Evolutionary conservation across 2,113 vertebrate species (phyloP).

Genomic region (Nothobranchius furzeri): DNA sequence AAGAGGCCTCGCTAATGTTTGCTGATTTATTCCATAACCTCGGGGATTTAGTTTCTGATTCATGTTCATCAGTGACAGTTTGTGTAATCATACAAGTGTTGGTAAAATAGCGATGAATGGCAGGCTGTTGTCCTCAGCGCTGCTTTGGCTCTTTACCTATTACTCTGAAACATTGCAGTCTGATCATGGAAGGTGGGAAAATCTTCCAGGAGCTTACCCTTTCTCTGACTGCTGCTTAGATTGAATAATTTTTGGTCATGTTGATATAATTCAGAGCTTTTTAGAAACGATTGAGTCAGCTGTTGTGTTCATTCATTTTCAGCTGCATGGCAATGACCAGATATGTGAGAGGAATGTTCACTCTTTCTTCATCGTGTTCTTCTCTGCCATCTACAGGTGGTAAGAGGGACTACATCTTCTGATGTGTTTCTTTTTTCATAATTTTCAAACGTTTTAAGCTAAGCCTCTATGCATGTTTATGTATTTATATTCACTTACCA

Average conservation of each 20-base stretch:
- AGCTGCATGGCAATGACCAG: conserved; percentile 28
- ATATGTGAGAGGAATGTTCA: conserved; percentile 25
- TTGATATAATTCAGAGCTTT: conserved; percentile 24
- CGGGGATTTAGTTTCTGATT: conserved; percentile 60
- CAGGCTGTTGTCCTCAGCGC: conserved; percentile 58
- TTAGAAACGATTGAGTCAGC: conserved; percentile 16
- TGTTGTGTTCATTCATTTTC: conserved; percentile 19
- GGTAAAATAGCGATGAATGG: conserved; percentile 74
- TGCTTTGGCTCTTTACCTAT: conserved; percentile 56
- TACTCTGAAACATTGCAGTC: conserved; percentile 56
- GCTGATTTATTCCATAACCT: conserved; percentile 71
- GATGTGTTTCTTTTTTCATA: neutral
- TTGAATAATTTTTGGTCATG: conserved; percentile 18
- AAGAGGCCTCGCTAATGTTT: conserved; percentile 61
- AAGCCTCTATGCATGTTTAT: neutral
- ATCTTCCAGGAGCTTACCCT: conserved; percentile 10
- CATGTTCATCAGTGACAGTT: conserved; percentile 59
- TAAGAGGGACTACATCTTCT: conserved; percentile 49
- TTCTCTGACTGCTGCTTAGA: conserved; percentile 21
- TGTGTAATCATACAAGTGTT: conserved; percentile 72
- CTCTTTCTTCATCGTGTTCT: conserved; percentile 39
- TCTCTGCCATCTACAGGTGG: conserved; percentile 75
- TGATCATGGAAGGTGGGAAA: conserved; percentile 25
- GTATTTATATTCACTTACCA: neutral
- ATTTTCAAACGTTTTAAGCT: neutral